Conservation (phyloP, 2,888 invertebrate genomes). For the Leptopilina syphax region DNA sequence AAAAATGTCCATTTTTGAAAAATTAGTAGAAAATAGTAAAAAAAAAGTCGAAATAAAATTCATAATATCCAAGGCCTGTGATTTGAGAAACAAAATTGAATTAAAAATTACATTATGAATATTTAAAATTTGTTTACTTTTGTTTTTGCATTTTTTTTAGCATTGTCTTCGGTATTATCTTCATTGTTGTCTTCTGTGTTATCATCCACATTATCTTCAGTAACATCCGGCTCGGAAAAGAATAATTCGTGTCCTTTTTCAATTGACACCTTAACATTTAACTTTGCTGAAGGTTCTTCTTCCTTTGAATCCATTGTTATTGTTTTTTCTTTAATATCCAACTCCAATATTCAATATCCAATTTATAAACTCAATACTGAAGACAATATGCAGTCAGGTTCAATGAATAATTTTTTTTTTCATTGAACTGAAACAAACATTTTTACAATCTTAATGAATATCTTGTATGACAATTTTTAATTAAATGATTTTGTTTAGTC, state of each 20-base stretch:
- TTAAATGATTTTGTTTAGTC: not conserved
- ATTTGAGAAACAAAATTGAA: too few species aligned
- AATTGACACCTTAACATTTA: not conserved
- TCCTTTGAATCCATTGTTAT: slow-evolving; percentile 13
- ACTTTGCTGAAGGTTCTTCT: not conserved
- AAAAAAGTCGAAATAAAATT: too few species aligned
- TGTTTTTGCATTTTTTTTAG: not conserved
- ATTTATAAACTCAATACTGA: not conserved
- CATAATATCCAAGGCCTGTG: too few species aligned
- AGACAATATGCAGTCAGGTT: not conserved
- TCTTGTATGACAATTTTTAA: too few species aligned
- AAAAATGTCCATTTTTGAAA: too few species aligned
- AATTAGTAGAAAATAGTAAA: too few species aligned
- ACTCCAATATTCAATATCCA: slow-evolving; percentile 5
- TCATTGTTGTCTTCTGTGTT: not conserved
- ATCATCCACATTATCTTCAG: not conserved
- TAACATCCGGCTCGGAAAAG: not conserved
- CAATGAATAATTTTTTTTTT: not conserved
- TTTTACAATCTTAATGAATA: slow-evolving; percentile 3
- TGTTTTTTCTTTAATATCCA: not conserved
- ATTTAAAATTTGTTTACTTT: not conserved
- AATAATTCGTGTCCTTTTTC: not conserved
- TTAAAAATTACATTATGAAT: not conserved
- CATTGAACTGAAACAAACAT: slow-evolving; percentile 12
- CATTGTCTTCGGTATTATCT: not conserved